Conservation (phyloP, 2,113 vertebrate species). For the Microcebus griseorufus region DNA sequence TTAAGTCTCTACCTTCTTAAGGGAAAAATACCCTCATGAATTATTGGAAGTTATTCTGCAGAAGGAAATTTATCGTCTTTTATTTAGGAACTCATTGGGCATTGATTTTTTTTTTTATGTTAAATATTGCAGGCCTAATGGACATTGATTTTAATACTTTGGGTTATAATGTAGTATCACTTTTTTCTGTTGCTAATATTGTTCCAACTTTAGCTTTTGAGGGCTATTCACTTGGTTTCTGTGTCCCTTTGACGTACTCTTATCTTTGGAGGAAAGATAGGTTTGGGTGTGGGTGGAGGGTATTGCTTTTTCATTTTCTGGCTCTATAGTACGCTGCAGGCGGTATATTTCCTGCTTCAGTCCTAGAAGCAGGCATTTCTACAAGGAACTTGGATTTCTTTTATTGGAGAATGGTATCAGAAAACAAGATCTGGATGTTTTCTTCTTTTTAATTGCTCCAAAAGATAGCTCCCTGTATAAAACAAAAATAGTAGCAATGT, state of each 20-base stretch:
- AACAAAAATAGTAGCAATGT: background rate
- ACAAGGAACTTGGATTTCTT: background rate
- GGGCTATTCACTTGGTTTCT: background rate
- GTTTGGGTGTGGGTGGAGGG: background rate
- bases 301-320: background rate
- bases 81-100: background rate
- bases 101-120: background rate
- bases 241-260: background rate
- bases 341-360: background rate
- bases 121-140: no score
- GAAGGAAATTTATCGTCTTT: background rate
- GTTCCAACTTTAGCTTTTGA: background rate
- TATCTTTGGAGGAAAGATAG: background rate
- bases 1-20: background rate
- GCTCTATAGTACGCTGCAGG: background rate
- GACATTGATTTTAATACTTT: slow-evolving; percentile 7
- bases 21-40: background rate
- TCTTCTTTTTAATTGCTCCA: slow-evolving; percentile 4
- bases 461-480: background rate
- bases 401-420: background rate
- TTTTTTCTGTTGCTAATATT: background rate
- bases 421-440: background rate
- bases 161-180: background rate
- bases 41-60: background rate
- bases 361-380: background rate